Evolutionary conservation across 2,888 invertebrate genomes (phyloP).

Genomic region (Asteroscopus sphinx): DNA sequence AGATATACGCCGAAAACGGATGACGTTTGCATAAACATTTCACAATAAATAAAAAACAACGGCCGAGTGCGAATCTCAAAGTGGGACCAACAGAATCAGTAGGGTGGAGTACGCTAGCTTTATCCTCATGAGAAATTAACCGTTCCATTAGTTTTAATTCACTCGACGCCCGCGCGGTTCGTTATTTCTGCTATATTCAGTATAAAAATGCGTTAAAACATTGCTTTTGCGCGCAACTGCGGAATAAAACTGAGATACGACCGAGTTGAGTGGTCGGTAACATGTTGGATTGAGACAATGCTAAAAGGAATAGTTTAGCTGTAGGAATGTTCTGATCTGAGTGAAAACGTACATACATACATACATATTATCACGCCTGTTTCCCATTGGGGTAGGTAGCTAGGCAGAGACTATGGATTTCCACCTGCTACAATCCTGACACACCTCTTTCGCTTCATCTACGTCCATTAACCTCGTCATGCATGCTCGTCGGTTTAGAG

Average conservation of each 20-base stretch:
- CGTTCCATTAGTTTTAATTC: constrained; percentile 89
- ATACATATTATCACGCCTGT: no score
- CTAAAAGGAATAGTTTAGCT: constrained; percentile 17
- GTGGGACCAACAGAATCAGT: constrained; percentile 65
- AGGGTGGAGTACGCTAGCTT: constrained; percentile 75
- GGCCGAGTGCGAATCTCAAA: constrained; percentile 49
- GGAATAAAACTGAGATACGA: constrained; percentile 74
- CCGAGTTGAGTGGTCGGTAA: constrained; percentile 50
- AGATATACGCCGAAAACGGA: constrained; percentile 37
- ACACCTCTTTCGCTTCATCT: no score
- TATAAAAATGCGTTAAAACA: constrained; percentile 82
- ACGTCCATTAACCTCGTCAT: no score
- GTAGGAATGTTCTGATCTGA: not conserved
- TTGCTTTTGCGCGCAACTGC: constrained; percentile 68
- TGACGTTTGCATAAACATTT: constrained; percentile 53
- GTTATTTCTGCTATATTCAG: constrained; percentile 83
- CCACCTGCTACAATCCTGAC: no score
- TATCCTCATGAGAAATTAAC: constrained; percentile 89
- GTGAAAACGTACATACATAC: not conserved
- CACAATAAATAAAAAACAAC: constrained; percentile 53
- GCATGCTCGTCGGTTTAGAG: no score
- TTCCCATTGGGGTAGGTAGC: no score
- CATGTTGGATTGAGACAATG: constrained; percentile 49
- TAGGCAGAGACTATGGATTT: no score
- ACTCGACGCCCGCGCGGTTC: constrained; percentile 80